Conservation (phyloP, 2,113 vertebrate genomes). For the Pseudorhombus dupliciocellatus region DNA sequence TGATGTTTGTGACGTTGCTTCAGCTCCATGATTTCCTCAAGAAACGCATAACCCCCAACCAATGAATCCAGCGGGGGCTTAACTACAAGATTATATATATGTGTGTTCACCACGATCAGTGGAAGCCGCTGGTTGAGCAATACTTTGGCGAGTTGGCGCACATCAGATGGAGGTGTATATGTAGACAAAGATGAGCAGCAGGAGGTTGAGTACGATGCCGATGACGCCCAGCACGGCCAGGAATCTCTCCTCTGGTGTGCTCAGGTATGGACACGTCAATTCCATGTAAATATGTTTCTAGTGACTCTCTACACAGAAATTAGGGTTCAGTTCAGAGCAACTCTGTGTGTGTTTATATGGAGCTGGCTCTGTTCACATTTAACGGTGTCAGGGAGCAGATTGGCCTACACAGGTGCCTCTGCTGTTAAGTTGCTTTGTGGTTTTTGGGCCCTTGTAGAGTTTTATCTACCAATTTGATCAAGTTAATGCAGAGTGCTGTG, state of each 20-base stretch:
- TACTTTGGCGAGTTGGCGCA: neutral
- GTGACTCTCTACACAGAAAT: slow-evolving; percentile 12
- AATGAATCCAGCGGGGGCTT: neutral
- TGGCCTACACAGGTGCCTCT: neutral
- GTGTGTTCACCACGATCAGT: neutral
- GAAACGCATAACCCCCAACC: neutral
- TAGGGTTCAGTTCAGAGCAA: neutral
- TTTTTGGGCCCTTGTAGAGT: slow-evolving; percentile 19
- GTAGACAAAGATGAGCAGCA: slow-evolving; percentile 73
- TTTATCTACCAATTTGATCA: slow-evolving; percentile 8
- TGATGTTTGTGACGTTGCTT: slow-evolving; percentile 31
- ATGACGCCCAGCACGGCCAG: slow-evolving; percentile 76
- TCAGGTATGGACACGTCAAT: slow-evolving; percentile 58
- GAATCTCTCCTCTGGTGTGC: slow-evolving; percentile 75
- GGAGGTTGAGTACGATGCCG: slow-evolving; percentile 71
- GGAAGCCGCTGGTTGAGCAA: neutral
- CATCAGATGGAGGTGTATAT: slow-evolving; percentile 71
- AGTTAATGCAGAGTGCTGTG: neutral
- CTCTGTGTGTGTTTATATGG: neutral
- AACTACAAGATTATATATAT: slow-evolving; percentile 14
- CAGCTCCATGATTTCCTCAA: slow-evolving; percentile 4
- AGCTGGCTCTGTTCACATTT: slow-evolving; percentile 21
- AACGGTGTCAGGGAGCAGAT: neutral
- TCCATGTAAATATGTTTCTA: slow-evolving; percentile 62
- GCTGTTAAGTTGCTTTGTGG: neutral